Base-by-base conservation (phyloP, 2,113 vertebrate genomes). In the Xenotilapia longispinis region DNA sequence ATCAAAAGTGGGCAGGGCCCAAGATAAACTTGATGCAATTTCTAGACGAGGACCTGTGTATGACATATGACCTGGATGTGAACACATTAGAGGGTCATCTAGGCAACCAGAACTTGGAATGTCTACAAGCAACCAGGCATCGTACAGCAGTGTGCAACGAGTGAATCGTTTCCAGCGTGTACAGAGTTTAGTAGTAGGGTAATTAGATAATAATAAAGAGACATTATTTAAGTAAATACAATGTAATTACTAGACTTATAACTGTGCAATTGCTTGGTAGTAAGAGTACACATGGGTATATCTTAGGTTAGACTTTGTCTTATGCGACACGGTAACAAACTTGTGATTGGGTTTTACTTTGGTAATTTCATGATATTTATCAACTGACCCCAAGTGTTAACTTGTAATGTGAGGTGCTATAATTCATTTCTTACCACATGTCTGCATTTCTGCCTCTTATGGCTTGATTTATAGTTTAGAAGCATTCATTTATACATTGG, bases 401-500 rank as follows among this genome's bases (percentile, higher is more conserved):
- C 23, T 28, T 45, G 23, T 75, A 73, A 70, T 23, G 13, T 23
- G 11, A 42, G 14, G 11, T 40, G n/a, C 5, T 70, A 2, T 42
- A 40, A 26, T 80, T 80, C 0, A 40, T 55, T 80, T 75, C 8
- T 73, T 73, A 45, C 0, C 3, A 45, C 13, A 45, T 45, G 13
- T n/a, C 60, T 14, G 57, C 11, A 55, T 7, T 33, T 49, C 17
- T 68, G 28, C 53, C 6, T 53, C 4, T 1, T 42, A 10, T 17
- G 49, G 63, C 3, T 51, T 68, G 51, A 87, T 90, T 84, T 60
- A 58, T 86, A 65, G 58, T 87, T 88, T 57, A 92, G 93, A 88
- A 84, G 87, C 84, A 73, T 87, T 82, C n/a, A 84, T 31, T 81
- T 8, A 3, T 68, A 21, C 80, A 73, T 36, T 36, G 19, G 70